Conservation (phyloP, 64 coral and sea anemone species). For the Pachyseris speciosa region DNA sequence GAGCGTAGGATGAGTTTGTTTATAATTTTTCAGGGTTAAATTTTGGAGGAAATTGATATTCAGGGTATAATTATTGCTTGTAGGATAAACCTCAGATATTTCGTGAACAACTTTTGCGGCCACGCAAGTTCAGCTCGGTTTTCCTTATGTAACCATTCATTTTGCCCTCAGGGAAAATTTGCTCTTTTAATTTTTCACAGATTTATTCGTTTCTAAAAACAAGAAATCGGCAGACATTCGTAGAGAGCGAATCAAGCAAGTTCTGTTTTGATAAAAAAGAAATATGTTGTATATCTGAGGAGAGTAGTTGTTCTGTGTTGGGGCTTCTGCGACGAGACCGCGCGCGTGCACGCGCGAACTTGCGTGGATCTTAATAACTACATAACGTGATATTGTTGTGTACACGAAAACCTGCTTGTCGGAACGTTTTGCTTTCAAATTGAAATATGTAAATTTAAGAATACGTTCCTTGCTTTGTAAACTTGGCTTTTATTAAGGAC, state of each 20-base stretch:
- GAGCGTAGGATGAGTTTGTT: background rate
- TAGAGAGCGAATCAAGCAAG: too few species aligned
- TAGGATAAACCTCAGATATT: background rate
- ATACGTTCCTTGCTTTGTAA: constrained; percentile 8
- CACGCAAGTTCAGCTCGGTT: background rate
- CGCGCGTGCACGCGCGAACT: background rate
- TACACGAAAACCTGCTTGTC: background rate
- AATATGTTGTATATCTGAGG: too few species aligned
- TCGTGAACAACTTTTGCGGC: background rate
- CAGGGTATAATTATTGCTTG: background rate
- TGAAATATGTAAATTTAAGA: constrained; percentile 27
- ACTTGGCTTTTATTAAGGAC: constrained; percentile 18
- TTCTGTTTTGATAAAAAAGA: too few species aligned
- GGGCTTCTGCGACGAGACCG: background rate
- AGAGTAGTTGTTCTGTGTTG: background rate
- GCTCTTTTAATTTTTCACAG: background rate
- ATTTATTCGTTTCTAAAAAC: background rate
- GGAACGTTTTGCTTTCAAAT: constrained; percentile 5
- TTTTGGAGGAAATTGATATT: background rate
- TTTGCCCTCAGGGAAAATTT: background rate
- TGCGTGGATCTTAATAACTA: background rate
- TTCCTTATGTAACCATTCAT: background rate
- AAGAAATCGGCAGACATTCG: too few species aligned
- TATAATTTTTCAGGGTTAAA: background rate
- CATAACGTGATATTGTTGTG: background rate